These are phyloP conservation scores for Agrenia bidenticulata DNA, from an alignment of 2,888 invertebrate genomes.

Conservation along the genomic window DNA sequence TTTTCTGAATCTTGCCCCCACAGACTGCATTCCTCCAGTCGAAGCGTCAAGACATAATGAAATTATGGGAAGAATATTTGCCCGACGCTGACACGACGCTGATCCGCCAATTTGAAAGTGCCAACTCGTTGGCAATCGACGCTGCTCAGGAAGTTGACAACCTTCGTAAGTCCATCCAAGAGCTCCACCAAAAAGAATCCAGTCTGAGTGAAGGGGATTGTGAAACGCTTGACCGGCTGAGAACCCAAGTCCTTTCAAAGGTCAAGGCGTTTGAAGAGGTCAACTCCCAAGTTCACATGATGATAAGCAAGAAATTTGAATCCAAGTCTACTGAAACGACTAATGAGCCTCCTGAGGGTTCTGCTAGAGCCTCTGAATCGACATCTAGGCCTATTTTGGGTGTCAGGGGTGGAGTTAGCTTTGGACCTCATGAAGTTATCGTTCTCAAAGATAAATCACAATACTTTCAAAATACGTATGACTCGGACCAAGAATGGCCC, in stretches of 20 bases:
- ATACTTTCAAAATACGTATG: too few relatives aligned
- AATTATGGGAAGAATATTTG: conserved; percentile 45
- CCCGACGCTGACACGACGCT: conserved; percentile 29
- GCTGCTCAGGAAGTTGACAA: conserved; percentile 42
- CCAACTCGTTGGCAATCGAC: conserved; percentile 42
- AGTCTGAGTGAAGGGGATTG: conserved; percentile 33
- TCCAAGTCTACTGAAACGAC: too few relatives aligned
- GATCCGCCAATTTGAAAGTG: conserved; percentile 38
- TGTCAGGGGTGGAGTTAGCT: too few relatives aligned
- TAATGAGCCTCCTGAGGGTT: too few relatives aligned
- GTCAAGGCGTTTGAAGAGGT: conserved; percentile 43
- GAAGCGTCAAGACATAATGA: conserved; percentile 44
- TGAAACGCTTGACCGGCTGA: conserved; percentile 27
- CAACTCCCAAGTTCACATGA: conserved; percentile 32
- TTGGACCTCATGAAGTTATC: too few relatives aligned
- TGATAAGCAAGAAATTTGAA: too few relatives aligned
- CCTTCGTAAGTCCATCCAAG: conserved; percentile 40
- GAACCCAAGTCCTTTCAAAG: conserved; percentile 35
- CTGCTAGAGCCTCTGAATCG: too few relatives aligned
- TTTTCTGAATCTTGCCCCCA: conserved; percentile 10
- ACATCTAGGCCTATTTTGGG: too few relatives aligned
- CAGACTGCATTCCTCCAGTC: conserved; percentile 46
- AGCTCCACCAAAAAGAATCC: conserved; percentile 30
- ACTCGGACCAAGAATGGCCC: too few relatives aligned
- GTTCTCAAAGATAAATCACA: too few relatives aligned